phyloP scores from a whole-genome alignment of 1,140 invertebrate genomes.

The Drosophila micromelanica region DNA sequence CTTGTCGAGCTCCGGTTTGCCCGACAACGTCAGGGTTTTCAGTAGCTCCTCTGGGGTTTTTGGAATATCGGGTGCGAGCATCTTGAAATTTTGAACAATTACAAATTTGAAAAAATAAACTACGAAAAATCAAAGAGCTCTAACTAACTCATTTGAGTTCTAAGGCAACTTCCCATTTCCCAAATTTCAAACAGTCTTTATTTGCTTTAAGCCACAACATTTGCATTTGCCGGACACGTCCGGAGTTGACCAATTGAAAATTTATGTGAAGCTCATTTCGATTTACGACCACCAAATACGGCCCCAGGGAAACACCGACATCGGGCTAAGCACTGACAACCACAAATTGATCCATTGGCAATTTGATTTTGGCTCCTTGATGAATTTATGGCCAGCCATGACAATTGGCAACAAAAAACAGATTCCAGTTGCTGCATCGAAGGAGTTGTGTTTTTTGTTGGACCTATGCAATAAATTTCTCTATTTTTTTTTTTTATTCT shows the following conservation, averaged over 20 bases:
- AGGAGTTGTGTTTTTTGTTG: constrained; percentile 14
- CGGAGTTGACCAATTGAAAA: constrained; percentile 73
- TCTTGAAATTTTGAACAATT: constrained; percentile 29
- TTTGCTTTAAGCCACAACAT: constrained; percentile 11
- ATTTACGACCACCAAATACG: constrained; percentile 75
- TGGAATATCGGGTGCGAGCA: constrained; percentile 16
- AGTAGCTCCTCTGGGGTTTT: constrained; percentile 41
- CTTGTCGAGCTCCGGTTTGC: constrained; percentile 45
- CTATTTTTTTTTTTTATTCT: constrained; percentile 10
- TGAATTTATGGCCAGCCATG: constrained; percentile 68
- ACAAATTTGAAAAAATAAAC: too few relatives aligned
- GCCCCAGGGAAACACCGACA: constrained; percentile 39
- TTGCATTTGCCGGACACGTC: constrained; percentile 20
- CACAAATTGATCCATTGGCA: constrained; percentile 79
- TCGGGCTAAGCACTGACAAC: constrained; percentile 64
- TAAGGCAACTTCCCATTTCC: neutral
- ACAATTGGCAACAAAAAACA: constrained; percentile 21
- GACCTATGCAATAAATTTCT: constrained; percentile 33
- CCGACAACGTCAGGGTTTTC: constrained; percentile 39
- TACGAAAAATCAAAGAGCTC: constrained; percentile 1
- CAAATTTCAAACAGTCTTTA: neutral
- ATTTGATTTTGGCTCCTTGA: constrained; percentile 68
- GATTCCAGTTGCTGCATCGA: constrained; percentile 22
- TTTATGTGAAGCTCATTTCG: constrained; percentile 74
- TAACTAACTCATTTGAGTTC: neutral